A percentile compares a stretch with the other conserved stretches of the same genome.
Conservation (phyloP, 2,888 invertebrate genomes). For the Acleris laterana region DNA sequence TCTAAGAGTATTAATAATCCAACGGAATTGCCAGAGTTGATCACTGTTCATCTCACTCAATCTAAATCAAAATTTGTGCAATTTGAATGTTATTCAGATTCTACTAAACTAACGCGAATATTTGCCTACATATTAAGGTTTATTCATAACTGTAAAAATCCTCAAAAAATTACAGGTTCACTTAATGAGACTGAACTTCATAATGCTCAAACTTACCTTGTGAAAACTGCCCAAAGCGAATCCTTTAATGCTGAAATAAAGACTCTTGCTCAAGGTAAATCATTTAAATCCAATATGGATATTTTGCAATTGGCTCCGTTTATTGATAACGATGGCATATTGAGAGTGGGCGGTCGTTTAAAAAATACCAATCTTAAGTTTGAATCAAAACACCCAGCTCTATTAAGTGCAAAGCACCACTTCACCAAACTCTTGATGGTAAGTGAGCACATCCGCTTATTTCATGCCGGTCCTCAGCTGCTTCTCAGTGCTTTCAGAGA, state of each 20-base stretch:
- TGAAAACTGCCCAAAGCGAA: conserved; percentile 7
- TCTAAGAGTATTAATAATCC: background rate
- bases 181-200: conserved; percentile 23
- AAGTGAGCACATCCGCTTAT: conserved; percentile 36
- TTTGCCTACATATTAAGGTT: conserved; percentile 33
- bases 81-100: conserved; percentile 31
- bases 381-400: conserved; percentile 36
- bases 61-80: background rate
- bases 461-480: conserved; percentile 41
- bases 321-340: conserved; percentile 18
- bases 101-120: conserved; percentile 26
- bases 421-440: conserved; percentile 35
- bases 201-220: background rate
- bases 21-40: conserved; percentile 13
- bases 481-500: conserved; percentile 40
- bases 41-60: background rate
- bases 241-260: conserved; percentile 1
- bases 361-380: conserved; percentile 16
- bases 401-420: conserved; percentile 34
- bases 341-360: conserved; percentile 31
- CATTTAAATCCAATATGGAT: background rate
- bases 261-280: conserved; percentile 2
- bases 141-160: conserved; percentile 5
- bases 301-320: conserved; percentile 24
- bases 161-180: background rate